phyloP scores from a whole-genome alignment of 2,113 vertebrate species.

The Crotalus horridus region DNA sequence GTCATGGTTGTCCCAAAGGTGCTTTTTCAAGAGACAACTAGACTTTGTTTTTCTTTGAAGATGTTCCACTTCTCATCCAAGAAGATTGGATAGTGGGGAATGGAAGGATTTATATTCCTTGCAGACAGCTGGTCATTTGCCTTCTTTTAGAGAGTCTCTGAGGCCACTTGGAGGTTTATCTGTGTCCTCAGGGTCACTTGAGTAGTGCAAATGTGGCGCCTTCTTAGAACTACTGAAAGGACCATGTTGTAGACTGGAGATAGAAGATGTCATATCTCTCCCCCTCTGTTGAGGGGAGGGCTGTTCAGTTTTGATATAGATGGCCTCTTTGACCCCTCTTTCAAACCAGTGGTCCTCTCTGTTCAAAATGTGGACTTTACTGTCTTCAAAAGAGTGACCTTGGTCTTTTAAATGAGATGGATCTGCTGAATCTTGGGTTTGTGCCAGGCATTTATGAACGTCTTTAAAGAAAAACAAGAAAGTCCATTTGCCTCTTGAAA shows the following conservation, averaged over 20 bases:
- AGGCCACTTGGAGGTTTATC: background rate
- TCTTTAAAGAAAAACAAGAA: background rate
- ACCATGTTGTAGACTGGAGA: background rate
- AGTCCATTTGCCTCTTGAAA: background rate
- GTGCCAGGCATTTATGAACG: background rate
- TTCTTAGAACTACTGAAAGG: background rate
- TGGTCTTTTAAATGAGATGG: background rate
- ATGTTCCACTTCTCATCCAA: background rate
- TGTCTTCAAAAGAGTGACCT: background rate
- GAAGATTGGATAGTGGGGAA: background rate
- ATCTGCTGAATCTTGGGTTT: background rate
- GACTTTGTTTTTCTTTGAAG: background rate
- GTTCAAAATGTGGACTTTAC: background rate
- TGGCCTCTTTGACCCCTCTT: too few relatives aligned
- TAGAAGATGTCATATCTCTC: background rate
- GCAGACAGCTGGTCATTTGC: background rate
- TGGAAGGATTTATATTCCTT: background rate
- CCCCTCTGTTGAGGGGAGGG: background rate
- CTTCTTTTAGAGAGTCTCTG: background rate
- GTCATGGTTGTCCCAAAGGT: background rate
- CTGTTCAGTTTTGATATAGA: background rate
- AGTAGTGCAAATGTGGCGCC: background rate
- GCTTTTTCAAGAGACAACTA: background rate
- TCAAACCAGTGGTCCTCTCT: background rate
- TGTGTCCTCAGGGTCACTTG: background rate